phyloP scores from a whole-genome alignment of 2,888 invertebrate species.

The Craniophora ligustri region DNA sequence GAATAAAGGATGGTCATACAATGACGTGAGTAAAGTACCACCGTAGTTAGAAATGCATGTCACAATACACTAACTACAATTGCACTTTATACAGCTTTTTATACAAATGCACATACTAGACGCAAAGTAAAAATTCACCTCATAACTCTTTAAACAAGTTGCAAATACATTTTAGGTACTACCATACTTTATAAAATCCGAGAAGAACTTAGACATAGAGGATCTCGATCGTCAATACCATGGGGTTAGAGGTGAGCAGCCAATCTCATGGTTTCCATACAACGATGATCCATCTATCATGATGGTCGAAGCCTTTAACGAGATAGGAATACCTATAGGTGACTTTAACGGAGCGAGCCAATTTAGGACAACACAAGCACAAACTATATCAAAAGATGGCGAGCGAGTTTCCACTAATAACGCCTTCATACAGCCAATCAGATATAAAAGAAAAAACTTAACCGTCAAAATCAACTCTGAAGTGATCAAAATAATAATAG shows the following conservation, averaged over 20 bases:
- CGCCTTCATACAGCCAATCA: conserved; percentile 90
- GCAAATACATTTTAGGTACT: conserved; percentile 86
- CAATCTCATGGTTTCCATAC: conserved; percentile 89
- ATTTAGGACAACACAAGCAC: conserved; percentile 88
- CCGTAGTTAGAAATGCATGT: not conserved
- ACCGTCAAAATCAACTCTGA: conserved; percentile 83
- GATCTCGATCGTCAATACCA: conserved; percentile 87
- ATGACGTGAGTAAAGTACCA: conserved; percentile 78
- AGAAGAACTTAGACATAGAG: conserved; percentile 87
- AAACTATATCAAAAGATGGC: conserved; percentile 87
- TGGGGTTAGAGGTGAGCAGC: conserved; percentile 88
- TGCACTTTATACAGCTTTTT: too few relatives aligned
- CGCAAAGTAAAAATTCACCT: too few relatives aligned
- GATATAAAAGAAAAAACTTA: conserved; percentile 85
- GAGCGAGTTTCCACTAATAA: conserved; percentile 89
- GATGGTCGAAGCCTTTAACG: conserved; percentile 87
- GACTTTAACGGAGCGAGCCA: conserved; percentile 88
- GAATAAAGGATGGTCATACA: conserved; percentile 89
- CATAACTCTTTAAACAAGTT: too few relatives aligned
- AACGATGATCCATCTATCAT: conserved; percentile 87
- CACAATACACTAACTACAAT: too few relatives aligned
- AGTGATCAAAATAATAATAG: conserved; percentile 87
- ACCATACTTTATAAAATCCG: conserved; percentile 91
- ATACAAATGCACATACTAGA: too few relatives aligned
- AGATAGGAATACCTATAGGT: conserved; percentile 87